phyloP scores from a whole-genome alignment of 2,888 invertebrate genomes.

The Linnaemya tessellans region DNA sequence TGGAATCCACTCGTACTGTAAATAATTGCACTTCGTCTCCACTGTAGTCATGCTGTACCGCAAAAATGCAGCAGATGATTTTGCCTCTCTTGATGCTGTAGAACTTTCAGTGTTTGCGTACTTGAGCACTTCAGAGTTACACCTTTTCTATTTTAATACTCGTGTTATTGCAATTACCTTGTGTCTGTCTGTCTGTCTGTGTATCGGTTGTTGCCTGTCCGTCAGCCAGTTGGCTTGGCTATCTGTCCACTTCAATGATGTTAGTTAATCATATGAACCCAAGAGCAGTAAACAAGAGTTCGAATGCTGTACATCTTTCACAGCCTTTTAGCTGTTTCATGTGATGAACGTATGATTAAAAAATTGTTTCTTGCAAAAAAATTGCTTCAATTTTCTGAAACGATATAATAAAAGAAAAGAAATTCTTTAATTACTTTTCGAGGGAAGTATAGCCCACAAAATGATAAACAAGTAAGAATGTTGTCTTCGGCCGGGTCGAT shows the following conservation, averaged over 20 bases:
- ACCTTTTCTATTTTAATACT: slow-evolving; percentile 12
- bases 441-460: slow-evolving; percentile 16
- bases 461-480: too few species aligned
- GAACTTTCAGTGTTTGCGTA: slow-evolving; percentile 3
- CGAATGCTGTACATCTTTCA: slow-evolving; percentile 30
- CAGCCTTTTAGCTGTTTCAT: slow-evolving; percentile 44
- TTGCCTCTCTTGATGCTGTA: slow-evolving; percentile 10
- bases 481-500: too few species aligned
- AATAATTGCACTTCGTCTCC: background rate
- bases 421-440: slow-evolving; percentile 51
- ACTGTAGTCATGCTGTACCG: background rate
- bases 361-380: slow-evolving; percentile 25
- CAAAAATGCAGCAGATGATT: background rate
- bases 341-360: slow-evolving; percentile 50
- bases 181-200: slow-evolving; percentile 5
- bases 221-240: background rate
- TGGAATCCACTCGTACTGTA: too few species aligned
- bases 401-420: slow-evolving; percentile 19
- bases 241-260: slow-evolving; percentile 31
- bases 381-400: slow-evolving; percentile 40
- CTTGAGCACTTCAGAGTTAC: slow-evolving; percentile 23
- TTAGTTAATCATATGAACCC: slow-evolving; percentile 43
- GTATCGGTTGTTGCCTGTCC: background rate
- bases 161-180: slow-evolving; percentile 49
- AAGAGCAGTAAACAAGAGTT: slow-evolving; percentile 17